Evolutionary conservation across 2,797 vertebrate species (phyloP).

Genomic region (Bufotes viridis): DNA sequence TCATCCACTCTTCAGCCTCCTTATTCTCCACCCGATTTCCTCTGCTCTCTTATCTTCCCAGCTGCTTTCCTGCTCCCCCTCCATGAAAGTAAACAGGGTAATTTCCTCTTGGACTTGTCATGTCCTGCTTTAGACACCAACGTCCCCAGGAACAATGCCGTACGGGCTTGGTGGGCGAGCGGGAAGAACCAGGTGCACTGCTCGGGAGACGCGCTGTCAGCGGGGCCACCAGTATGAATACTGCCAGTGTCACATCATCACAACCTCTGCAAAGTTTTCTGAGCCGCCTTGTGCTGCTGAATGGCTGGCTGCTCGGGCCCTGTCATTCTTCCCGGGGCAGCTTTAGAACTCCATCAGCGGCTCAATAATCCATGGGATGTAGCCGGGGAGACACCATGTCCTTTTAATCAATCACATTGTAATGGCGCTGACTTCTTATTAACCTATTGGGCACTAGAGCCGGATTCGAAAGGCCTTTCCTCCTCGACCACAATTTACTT

Average conservation of each 20-base stretch:
- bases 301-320: neutral
- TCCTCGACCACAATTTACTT: neutral
- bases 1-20: slow-evolving; percentile 46
- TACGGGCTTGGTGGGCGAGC: slow-evolving; percentile 10
- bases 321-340: neutral
- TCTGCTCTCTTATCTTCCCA: slow-evolving; percentile 55
- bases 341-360: neutral
- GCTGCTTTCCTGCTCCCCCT: slow-evolving; percentile 59
- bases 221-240: slow-evolving; percentile 6
- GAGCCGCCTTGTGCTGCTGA: slow-evolving; percentile 25
- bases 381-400: neutral
- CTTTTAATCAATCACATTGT: slow-evolving; percentile 21
- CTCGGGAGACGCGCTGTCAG: slow-evolving; percentile 23
- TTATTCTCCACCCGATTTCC: slow-evolving; percentile 58
- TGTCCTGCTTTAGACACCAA: slow-evolving; percentile 54
- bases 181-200: slow-evolving; percentile 52
- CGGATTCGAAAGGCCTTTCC: neutral
- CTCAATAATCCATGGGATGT: slow-evolving; percentile 31
- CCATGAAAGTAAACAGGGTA: slow-evolving; percentile 60
- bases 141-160: slow-evolving; percentile 45
- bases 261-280: slow-evolving; percentile 45
- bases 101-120: slow-evolving; percentile 60
- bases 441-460: neutral
- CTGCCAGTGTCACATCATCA: slow-evolving; percentile 40
- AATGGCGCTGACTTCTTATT: neutral